Evolutionary conservation across 2,797 vertebrate genomes (phyloP), one percentile per base, ranked within the genome.

Genomic region (Chelidonichthys spinosus): DNA sequence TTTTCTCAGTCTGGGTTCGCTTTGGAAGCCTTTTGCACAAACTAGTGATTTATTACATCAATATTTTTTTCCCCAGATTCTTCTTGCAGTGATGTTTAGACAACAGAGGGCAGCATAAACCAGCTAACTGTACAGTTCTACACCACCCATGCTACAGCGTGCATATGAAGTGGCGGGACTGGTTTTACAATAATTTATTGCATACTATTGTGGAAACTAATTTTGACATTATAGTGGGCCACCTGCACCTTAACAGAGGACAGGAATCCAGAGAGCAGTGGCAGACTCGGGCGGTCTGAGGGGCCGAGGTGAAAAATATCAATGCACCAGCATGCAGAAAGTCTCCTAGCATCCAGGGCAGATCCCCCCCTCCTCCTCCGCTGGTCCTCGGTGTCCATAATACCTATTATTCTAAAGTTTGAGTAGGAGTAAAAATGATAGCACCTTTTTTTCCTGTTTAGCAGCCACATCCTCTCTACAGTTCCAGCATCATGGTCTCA

Each of bases 51-150:
- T 15, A 11, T 43, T 63, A 4, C 9, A 32, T 42, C 11, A 36
- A 4, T 17, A 18, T 6, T 40, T 37, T 47, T 64, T 33, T 14
- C 0, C 3, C 7, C 17, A 46, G 53, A 18, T 11, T 58, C 17
- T 44, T 40, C 33, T n/a, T 32, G 59, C 58, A 44, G 2, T 1
- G 7, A 11, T 52, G 25, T 69, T 32, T 6, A 18, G 37, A 11
- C 69, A 69, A 56, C n/a, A 77, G 65, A 74, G 65, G 74, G 70
- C 74, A 66, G 61, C 61, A 69, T 56, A 25, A 69, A 36, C 3
- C 37, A 73, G 56, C 33, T 44, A 18, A 40, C 40, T 10, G 5
- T 72, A 1, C 4, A 7, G 46, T 7, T 43, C 17, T 53, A 39
- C 36, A 56, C 6, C 47, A 3, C 25, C 8, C 32, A 32, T 13